A percentile compares a stretch with the other conserved stretches of the same genome.
Conservation (phyloP, 2,888 invertebrate genomes). For the Camptogramma bilineatum region DNA sequence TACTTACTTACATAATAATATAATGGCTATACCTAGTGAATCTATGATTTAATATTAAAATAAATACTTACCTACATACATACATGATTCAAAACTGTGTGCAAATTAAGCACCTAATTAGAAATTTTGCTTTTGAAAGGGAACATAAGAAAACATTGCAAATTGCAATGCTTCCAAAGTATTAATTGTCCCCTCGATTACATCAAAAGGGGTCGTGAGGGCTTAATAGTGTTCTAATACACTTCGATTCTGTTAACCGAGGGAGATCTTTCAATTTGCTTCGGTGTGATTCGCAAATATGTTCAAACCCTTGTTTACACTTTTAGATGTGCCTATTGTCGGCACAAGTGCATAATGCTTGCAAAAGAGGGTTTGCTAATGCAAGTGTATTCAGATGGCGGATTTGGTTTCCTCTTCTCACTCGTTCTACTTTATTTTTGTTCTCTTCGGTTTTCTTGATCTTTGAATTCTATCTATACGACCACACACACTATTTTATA, state of each 20-base stretch:
- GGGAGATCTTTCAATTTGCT: slow-evolving; percentile 78
- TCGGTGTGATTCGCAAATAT: slow-evolving; percentile 76
- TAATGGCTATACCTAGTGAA: too few relatives aligned
- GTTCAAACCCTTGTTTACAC: slow-evolving; percentile 68
- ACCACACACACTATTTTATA: too few relatives aligned
- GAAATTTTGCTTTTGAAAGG: not conserved
- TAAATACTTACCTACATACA: too few relatives aligned
- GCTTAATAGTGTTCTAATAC: slow-evolving; percentile 76
- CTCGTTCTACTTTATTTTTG: not conserved
- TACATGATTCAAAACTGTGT: too few relatives aligned
- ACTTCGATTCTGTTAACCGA: slow-evolving; percentile 66
- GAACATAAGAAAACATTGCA: slow-evolving; percentile 11
- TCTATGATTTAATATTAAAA: too few relatives aligned
- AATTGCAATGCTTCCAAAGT: slow-evolving; percentile 17
- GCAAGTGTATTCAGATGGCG: slow-evolving; percentile 20
- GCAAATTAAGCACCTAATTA: too few relatives aligned
- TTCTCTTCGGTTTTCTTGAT: not conserved
- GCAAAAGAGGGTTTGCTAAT: slow-evolving; percentile 22
- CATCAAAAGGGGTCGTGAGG: slow-evolving; percentile 55
- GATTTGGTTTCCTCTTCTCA: not conserved
- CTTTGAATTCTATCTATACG: too few relatives aligned
- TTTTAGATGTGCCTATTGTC: slow-evolving; percentile 50
- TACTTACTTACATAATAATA: too few relatives aligned
- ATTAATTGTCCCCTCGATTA: slow-evolving; percentile 28
- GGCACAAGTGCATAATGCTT: slow-evolving; percentile 53